A percentile compares a stretch with the other conserved stretches of the same genome.
phyloP scores from a whole-genome alignment of 2,888 invertebrate species.

The Lamproptera curius region DNA sequence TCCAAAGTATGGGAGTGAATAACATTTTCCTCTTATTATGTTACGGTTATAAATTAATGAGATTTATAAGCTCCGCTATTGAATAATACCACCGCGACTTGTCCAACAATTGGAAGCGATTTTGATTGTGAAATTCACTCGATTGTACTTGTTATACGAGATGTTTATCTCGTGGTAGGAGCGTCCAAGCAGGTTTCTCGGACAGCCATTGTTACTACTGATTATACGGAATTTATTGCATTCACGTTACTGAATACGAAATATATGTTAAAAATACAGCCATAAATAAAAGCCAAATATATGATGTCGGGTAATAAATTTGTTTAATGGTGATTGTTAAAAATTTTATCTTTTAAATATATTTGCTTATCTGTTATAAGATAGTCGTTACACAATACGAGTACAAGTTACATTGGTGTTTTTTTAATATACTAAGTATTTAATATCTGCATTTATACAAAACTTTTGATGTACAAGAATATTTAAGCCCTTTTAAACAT shows the following conservation, averaged over 20 bases:
- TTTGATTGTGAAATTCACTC: slow-evolving; percentile 35
- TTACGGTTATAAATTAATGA: slow-evolving; percentile 72
- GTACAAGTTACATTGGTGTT: no score
- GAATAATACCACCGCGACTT: slow-evolving; percentile 46
- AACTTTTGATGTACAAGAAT: no score
- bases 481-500: no score
- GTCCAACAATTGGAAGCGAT: slow-evolving; percentile 33
- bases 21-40: slow-evolving; percentile 74
- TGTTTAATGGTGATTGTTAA: no score
- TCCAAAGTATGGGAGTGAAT: slow-evolving; percentile 56
- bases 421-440: no score
- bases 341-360: no score
- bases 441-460: no score
- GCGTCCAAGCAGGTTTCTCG: slow-evolving; percentile 18
- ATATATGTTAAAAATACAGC: neutral
- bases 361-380: no score
- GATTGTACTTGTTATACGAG: slow-evolving; percentile 45
- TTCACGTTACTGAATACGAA: neutral
- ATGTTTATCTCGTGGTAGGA: slow-evolving; percentile 42
- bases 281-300: no score
- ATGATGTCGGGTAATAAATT: no score
- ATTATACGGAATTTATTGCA: neutral
- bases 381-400: no score
- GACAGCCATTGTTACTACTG: neutral
- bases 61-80: slow-evolving; percentile 52